Percentiles rank a stretch among this genome's conserved stretches.
phyloP scores from a whole-genome alignment of 2,113 vertebrate genomes.

The Saccopteryx leptura region DNA sequence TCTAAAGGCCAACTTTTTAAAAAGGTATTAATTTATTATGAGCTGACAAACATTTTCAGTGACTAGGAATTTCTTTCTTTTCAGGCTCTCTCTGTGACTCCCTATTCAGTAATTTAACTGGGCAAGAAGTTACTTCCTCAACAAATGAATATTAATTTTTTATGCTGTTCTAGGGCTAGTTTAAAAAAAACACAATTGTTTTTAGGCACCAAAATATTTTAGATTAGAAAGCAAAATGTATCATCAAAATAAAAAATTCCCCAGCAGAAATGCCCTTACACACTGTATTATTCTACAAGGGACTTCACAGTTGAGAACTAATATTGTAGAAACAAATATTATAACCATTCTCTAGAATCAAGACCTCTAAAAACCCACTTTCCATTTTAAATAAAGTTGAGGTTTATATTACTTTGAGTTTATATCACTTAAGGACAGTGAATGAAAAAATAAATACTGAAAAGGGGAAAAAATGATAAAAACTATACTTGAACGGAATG shows the following conservation, averaged over 20 bases:
- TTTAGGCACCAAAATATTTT: background rate
- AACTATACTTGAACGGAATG: background rate
- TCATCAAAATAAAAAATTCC: conserved; percentile 45
- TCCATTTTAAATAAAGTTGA: conserved; percentile 24
- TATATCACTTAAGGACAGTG: background rate
- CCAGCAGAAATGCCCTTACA: background rate
- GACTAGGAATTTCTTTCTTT: background rate
- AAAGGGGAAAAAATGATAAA: background rate
- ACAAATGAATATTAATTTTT: conserved; percentile 28
- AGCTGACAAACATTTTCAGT: background rate
- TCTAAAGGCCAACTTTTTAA: background rate
- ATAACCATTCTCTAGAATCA: background rate
- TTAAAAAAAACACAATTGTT: background rate
- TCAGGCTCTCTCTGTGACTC: background rate
- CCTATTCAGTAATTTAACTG: conserved; percentile 1
- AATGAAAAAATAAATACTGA: conserved; percentile 13
- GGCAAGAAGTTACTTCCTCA: background rate
- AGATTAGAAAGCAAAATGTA: conserved; percentile 5
- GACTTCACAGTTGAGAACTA: conserved; percentile 39
- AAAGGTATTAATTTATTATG: background rate
- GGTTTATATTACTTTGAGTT: background rate
- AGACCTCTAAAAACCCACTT: background rate
- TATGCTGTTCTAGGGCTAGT: background rate
- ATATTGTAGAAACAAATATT: conserved; percentile 1
- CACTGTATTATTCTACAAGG: background rate